Conservation (phyloP, 2,888 invertebrate genomes). For the Platycheirus rosarum region DNA sequence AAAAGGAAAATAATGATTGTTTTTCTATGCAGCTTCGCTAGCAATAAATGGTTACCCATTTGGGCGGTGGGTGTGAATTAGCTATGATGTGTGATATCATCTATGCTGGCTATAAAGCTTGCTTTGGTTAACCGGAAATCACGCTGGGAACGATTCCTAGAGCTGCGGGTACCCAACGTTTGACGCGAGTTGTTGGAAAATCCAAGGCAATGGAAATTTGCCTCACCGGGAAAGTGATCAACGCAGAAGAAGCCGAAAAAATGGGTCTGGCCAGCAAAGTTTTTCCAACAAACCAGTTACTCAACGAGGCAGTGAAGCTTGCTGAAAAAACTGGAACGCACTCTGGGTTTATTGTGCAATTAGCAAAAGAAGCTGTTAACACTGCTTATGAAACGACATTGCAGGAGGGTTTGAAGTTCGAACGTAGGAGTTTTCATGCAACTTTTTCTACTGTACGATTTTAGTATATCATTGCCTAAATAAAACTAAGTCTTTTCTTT, state of each 20-base stretch:
- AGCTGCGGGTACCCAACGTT: constrained; percentile 94
- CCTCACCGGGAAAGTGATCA: constrained; percentile 95
- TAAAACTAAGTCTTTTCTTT: constrained; percentile 31
- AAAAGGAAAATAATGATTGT: too few species aligned
- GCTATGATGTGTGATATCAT: constrained; percentile 99
- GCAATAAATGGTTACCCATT: constrained; percentile 99
- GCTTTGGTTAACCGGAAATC: constrained; percentile 99
- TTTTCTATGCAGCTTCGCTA: too few species aligned
- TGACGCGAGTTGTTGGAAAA: constrained; percentile 91
- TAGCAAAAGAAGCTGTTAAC: constrained; percentile 97
- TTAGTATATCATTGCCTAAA: not conserved
- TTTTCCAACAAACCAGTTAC: constrained; percentile 92
- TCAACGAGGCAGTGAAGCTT: constrained; percentile 95
- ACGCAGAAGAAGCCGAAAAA: constrained; percentile 95
- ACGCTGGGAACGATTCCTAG: constrained; percentile 98
- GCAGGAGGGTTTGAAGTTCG: constrained; percentile 93
- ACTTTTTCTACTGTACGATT: constrained; percentile 95
- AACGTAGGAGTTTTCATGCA: constrained; percentile 95
- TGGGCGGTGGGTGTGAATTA: constrained; percentile 99
- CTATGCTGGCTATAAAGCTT: constrained; percentile 98
- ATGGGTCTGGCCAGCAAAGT: constrained; percentile 94
- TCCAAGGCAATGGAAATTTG: constrained; percentile 99
- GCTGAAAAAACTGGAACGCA: constrained; percentile 96
- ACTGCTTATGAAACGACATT: constrained; percentile 94
- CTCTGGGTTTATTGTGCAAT: constrained; percentile 91